Evolutionary conservation across 2,888 invertebrate species (phyloP), one percentile per base, ranked within the genome.

Genomic region (Diaphora mendica): DNA sequence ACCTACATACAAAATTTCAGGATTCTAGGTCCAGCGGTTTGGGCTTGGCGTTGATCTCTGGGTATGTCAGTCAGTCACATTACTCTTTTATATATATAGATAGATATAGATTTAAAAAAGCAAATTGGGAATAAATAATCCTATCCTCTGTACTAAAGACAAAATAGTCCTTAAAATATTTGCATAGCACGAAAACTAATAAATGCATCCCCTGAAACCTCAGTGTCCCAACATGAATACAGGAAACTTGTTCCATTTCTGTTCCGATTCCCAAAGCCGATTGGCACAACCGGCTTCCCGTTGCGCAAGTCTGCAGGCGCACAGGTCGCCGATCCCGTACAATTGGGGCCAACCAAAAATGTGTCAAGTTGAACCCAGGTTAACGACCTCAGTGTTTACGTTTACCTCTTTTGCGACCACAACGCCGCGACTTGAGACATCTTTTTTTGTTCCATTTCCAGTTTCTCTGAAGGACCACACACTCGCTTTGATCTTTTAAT

Each of bases 331-430:
- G 93, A 91, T 93, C 93, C 92, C 91, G 88, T 87, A 91, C 92
- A 93, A 94, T 92, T 93, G 94, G 93, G 92, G 91, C 93, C 89
- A 68, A 87, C 92, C 92, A 92, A 93, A 95, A 95, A 95, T 95
- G 94, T 95, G 95, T 95, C 95, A 95, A 95, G 95, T 95, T 95
- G 94, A 95, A 94, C 87, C 86, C 88, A 87, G 94, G 93, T 89
- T 94, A 90, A 92, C 93, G 91, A 95, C 94, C 95, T 90, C 82
- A 85, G 70, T 92, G 91, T 93, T 92, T 92, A 91, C 90, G 90
- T 93, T 90, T 89, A 90, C 90, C 88, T 91, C 92, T 89, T 91
- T 90, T 85, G 89, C 88, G 87, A 87, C 83, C 86, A 81, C 83
- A 82, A 73, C 71, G 79, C 78, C 73, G 81, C 80, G 82, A 82